phyloP scores from a whole-genome alignment of 2,797 vertebrate species.

The Takifugu rubripes region DNA sequence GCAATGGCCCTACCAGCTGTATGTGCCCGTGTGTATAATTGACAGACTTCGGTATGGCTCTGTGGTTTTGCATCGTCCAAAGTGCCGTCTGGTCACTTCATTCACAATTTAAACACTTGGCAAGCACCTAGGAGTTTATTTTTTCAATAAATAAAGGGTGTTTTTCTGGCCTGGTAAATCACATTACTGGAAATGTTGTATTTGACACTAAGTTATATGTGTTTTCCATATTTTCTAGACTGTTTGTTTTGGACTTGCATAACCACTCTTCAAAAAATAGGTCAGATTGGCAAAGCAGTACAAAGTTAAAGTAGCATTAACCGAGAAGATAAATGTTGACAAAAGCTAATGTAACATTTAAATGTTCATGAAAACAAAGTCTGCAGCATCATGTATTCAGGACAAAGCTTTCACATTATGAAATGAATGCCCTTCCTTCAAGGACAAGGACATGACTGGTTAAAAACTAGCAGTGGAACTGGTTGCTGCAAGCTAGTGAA shows the following conservation, averaged over 20 bases:
- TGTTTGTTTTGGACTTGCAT: slow-evolving; percentile 14
- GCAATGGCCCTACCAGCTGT: slow-evolving; percentile 67
- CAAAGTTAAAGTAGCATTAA: too few species aligned
- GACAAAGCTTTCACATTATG: too few species aligned
- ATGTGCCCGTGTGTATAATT: slow-evolving; percentile 27
- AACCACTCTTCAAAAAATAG: slow-evolving; percentile 16
- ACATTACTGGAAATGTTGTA: slow-evolving; percentile 36
- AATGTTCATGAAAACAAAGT: too few species aligned
- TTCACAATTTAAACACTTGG: slow-evolving; percentile 58
- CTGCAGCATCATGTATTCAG: too few species aligned
- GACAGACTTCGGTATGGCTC: slow-evolving; percentile 30
- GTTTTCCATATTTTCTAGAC: slow-evolving; percentile 18
- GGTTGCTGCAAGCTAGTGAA: too few species aligned
- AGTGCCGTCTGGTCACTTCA: slow-evolving; percentile 61
- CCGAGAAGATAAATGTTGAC: too few species aligned
- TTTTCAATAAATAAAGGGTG: slow-evolving; percentile 50
- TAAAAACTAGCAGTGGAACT: too few species aligned
- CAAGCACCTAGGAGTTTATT: slow-evolving; percentile 35
- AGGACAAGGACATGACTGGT: too few species aligned
- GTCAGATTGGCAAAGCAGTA: slow-evolving; percentile 9
- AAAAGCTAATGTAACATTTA: too few species aligned
- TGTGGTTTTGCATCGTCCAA: slow-evolving; percentile 59
- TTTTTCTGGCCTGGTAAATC: slow-evolving; percentile 49
- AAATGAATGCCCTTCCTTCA: too few species aligned
- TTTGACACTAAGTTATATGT: slow-evolving; percentile 52